Percentiles rank a stretch among this genome's conserved stretches.
phyloP scores from a whole-genome alignment of 2,113 vertebrate genomes.

The Podarcis raffonei region DNA sequence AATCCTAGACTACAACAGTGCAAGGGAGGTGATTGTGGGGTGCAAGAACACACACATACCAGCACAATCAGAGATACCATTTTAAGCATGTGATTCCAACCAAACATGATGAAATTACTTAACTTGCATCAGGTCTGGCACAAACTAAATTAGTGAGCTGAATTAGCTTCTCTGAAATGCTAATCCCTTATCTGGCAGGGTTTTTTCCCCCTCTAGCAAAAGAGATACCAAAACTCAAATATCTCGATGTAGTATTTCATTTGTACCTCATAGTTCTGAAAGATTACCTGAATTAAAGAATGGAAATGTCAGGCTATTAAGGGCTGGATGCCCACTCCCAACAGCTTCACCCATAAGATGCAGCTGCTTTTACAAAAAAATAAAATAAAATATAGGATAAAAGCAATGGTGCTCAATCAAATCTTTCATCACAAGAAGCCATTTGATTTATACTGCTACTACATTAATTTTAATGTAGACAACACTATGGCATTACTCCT shows the following conservation, averaged over 20 bases:
- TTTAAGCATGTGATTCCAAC: not conserved
- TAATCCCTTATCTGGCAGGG: not conserved
- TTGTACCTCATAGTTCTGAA: slow-evolving; percentile 18
- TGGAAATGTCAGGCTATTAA: not conserved
- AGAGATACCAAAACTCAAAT: not conserved
- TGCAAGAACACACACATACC: not conserved
- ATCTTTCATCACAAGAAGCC: not conserved
- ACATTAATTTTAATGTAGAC: slow-evolving; percentile 4
- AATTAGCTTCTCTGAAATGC: not conserved
- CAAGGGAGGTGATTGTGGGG: not conserved
- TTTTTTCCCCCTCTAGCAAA: not conserved
- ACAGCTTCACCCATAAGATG: not conserved
- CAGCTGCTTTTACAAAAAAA: not conserved
- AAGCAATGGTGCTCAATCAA: not conserved
- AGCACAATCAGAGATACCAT: not conserved
- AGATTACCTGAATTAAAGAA: not conserved
- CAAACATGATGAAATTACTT: not conserved
- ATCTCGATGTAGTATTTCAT: not conserved
- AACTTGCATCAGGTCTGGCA: not conserved
- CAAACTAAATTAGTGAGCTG: slow-evolving; percentile 3
- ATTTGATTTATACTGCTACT: not conserved
- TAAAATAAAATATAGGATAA: not conserved
- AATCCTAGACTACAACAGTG: not conserved
- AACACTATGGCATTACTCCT: rapidly evolving
- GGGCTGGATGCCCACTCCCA: not conserved